Base-by-base conservation (phyloP, 2,888 invertebrate species). In the Chymomyza amoena region DNA sequence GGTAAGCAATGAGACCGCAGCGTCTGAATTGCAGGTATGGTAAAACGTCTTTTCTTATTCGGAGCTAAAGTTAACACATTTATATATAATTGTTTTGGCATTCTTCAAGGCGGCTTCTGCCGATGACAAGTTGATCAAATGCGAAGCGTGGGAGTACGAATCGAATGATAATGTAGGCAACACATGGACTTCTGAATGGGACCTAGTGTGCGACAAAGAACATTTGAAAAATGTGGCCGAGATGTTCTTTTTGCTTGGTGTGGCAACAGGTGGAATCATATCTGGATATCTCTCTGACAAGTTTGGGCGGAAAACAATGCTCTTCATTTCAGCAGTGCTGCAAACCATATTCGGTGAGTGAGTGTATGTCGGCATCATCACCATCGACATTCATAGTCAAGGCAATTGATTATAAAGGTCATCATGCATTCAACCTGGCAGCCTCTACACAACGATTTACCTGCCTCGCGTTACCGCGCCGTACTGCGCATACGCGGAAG, bases 281-380 rank as follows among this genome's bases (percentile, higher is more conserved):
- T 95, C 95, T 72, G 96, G 96, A 28, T 94, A 95, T 91, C 93
- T 96, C 66, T 96, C 96, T 6, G 96, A 96, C 91, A 95, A 94
- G 94, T 95, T 95, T 85, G 97, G 97, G 13, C 93, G 97, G 65
- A 96, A 96, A 90, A 94, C 93, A 68, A 95, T 96, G 68, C 92
- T 96, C 65, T 94, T 96, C 93, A 93, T 94, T 60, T 95, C 96
- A 84, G 93, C 95, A 75, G 90, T 95, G 54, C 92, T 95, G 16
- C 96, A 96, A 91, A 94, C 95, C 69, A 92, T 93, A 9, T 92
- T 96, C 20, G 96, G 94, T 90, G 91, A 92, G 83, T 86, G 68
- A 10, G 20, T 25, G 15, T 56, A 32, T 9, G 6, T 32, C 9
- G 7, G 54, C 56, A 54, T 13, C n/a, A 28, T 9, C 69, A 60